Conservation (phyloP, 2,113 vertebrate species). For the Hypocryptadius cinnamomeus region DNA sequence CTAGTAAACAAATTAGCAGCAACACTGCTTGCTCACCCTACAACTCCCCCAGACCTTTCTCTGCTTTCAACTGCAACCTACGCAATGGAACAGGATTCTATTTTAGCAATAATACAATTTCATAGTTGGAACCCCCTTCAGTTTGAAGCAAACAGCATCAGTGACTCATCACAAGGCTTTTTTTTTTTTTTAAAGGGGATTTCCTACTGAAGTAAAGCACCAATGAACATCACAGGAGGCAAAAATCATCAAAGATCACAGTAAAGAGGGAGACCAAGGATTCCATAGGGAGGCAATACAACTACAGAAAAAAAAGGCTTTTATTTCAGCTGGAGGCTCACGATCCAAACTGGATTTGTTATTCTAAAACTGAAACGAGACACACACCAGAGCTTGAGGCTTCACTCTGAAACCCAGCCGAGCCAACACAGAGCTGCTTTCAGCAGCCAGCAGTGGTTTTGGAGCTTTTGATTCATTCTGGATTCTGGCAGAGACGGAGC, state of each 20-base stretch:
- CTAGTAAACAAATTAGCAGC: neutral
- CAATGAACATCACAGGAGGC: neutral
- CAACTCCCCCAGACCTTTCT: neutral
- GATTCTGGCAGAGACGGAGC: neutral
- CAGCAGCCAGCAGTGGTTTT: neutral
- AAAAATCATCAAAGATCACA: neutral
- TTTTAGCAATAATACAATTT: slow-evolving; percentile 21
- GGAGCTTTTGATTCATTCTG: neutral
- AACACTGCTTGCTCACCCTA: neutral
- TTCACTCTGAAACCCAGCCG: neutral
- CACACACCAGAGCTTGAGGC: neutral
- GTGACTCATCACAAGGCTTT: slow-evolving; percentile 35
- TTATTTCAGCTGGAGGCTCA: neutral
- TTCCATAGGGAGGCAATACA: neutral
- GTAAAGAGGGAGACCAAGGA: neutral
- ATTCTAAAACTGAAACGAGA: neutral
- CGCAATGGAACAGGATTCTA: slow-evolving; percentile 22
- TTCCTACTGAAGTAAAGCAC: slow-evolving; percentile 26
- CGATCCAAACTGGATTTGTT: neutral
- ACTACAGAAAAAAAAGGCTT: neutral
- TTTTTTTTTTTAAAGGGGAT: neutral
- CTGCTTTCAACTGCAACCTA: neutral
- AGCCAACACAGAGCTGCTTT: neutral
- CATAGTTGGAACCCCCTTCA: slow-evolving; percentile 29
- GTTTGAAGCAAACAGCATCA: slow-evolving; percentile 18